Percentiles rank a stretch among this genome's conserved stretches.
phyloP scores from a whole-genome alignment of 2,888 invertebrate genomes.

The Cataglyphis livida region DNA sequence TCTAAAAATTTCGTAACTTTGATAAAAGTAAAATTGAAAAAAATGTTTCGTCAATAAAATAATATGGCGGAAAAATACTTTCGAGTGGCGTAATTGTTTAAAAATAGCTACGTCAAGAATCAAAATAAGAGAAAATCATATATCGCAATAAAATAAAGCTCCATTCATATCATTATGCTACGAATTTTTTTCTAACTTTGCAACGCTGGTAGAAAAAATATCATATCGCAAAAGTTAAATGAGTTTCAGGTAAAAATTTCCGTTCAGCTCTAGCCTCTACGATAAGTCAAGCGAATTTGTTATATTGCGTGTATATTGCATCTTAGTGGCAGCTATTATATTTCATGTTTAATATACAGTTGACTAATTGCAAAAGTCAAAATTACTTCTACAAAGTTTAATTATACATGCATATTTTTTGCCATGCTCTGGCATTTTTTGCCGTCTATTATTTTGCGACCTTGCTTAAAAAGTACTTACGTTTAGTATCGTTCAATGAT shows the following conservation, averaged over 20 bases:
- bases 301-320: not conserved
- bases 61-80: not conserved
- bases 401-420: not conserved
- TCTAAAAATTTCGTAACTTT: not conserved
- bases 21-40: not conserved
- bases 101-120: not conserved
- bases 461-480: not conserved
- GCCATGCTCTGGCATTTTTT: not conserved
- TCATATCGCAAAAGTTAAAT: conserved; percentile 8
- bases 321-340: not conserved
- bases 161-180: too few relatives aligned
- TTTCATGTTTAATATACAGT: not conserved
- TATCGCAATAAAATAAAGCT: not conserved
- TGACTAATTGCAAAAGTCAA: not conserved
- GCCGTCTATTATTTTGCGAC: not conserved
- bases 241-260: conserved; percentile 9
- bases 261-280: not conserved
- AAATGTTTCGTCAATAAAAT: not conserved
- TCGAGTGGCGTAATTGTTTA: not conserved
- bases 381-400: not conserved
- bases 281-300: not conserved
- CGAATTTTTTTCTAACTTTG: not conserved
- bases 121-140: not conserved
- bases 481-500: not conserved
- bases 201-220: not conserved